Percentiles rank a stretch among this genome's conserved stretches.
phyloP scores from a whole-genome alignment of 2,113 vertebrate genomes.

The Larimichthys polyactis region DNA sequence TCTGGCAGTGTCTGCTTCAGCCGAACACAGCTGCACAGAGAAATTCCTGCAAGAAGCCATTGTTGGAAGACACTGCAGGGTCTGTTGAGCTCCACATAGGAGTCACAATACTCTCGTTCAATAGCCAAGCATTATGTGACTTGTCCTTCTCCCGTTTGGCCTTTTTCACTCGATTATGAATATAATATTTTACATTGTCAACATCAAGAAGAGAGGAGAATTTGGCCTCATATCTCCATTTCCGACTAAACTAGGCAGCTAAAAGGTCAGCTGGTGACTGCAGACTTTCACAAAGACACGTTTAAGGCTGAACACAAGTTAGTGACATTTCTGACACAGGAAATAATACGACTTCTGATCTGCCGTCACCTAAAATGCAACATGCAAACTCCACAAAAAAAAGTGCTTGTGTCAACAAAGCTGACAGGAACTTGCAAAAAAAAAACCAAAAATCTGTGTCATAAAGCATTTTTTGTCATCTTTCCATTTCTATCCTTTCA shows the following conservation, averaged over 20 bases:
- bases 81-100: conserved; percentile 64
- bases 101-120: conserved; percentile 79
- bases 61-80: conserved; percentile 76
- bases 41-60: conserved; percentile 73
- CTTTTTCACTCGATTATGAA: conserved; percentile 57
- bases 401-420: neutral
- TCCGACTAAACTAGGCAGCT: neutral
- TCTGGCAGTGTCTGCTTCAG: conserved; percentile 65
- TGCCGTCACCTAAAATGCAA: neutral
- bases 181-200: conserved; percentile 55
- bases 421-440: neutral
- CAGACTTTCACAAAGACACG: neutral
- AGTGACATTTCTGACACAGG: neutral
- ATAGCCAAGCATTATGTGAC: conserved; percentile 18
- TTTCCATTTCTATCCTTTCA: neutral
- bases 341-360: neutral
- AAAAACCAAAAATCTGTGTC: neutral
- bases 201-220: conserved; percentile 36
- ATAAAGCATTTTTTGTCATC: neutral
- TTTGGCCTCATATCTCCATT: neutral
- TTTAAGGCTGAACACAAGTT: neutral
- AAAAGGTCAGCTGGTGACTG: conserved; percentile 14
- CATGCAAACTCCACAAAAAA: conserved; percentile 7
- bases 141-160: conserved; percentile 36
- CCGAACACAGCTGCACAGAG: conserved; percentile 65